Evolutionary conservation across 2,888 invertebrate species (phyloP), one percentile per base, ranked within the genome.

Genomic region (Oscheius sp.): DNA sequence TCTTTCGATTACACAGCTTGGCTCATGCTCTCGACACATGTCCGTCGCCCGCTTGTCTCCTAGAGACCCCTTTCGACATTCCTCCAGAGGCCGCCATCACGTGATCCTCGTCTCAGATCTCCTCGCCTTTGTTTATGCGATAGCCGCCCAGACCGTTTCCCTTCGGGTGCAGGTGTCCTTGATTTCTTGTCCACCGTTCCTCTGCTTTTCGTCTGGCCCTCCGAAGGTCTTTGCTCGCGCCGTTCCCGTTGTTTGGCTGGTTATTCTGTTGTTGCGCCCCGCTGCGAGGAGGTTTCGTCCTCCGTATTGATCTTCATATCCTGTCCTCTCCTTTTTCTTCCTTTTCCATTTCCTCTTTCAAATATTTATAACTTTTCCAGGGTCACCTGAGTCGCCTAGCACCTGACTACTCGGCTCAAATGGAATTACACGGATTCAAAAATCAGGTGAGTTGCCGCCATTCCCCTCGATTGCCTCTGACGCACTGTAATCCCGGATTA

Each of bases 391-490:
- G 58, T 21, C 27, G 27, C 27, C 58, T n/a, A 9, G 5, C 35
- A 9, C 35, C n/a, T n/a, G n/a, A n/a, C 25, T n/a, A 9, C 16
- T 13, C 56, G 21, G 5, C 16, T 7, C 35, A 35, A 6, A 66
- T 66, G 66, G 66, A 66, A 52, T 49, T 66, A 16, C 66, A 66
- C 21, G 66, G 66, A 13, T 66, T 66, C 29, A 66, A 66, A 29
- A 66, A 66, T 29, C 66, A 66, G 66, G 66, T 66, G 9, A 29
- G n/a, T n/a, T n/a, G 12, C 21, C 18, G 16, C 18, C 49, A 18
- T 49, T 49, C 49, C 18, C 49, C 49, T 18, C n/a, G 6, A 49
- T 5, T 18, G 3, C 5, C 18, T 13, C 49, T 13, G 18, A 3
- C 35, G 5, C 35, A 3, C 35, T 35, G 3, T 9, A 35, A 53